Base-by-base conservation (phyloP, 2,113 vertebrate species). In the Ginglymostoma cirratum region DNA sequence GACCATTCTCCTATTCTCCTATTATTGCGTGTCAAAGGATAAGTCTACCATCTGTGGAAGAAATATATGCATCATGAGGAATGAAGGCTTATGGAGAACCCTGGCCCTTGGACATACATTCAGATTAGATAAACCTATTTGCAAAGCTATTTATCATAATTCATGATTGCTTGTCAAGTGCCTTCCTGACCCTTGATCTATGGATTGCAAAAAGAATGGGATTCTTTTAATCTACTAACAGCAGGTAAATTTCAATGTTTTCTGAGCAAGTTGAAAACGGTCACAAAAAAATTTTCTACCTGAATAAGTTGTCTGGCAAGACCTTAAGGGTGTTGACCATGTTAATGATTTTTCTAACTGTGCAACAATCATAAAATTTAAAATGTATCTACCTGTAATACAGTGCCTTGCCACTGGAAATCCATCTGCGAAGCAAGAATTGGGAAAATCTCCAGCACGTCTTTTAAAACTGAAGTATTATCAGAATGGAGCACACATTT, bases 31-130 rank as follows among this genome's bases (percentile, higher is more conserved):
- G 15, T 38, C 52, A 5, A 61, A 66, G 17, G 89, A 65, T 92
- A 65, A 61, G 30, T 61, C 48, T 34, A 17, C 34, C 55, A 21
- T 65, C 61, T 92, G 15, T 92, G 30, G 34, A 92, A 92, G 89
- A 19, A 92, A 92, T 61, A 92, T n/a, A n/a, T 92, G 55, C 61
- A 19, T 65, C 86, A 89, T 34, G 5, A 61, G 48, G 15, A 15
- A 55, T 90, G 87, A 90, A 90, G 87, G 34, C 15, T 90, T 61
- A 92, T 92, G 55, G 89, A 92, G 55, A n/a, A 19, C 89, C 65
- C 61, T n/a, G 89, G 55, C n/a, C 52, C 27, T 90, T 61, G 55
- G 5, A 38, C 34, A 38, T 23, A 92, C 12, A 2, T 65, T 92
- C 34, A 83, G 89, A 90, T 90, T 90, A 27, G 89, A 66, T 55